These are phyloP conservation scores for Spilogale gracilis DNA, from an alignment of 2,113 vertebrate genomes.

Conservation along the genomic window DNA sequence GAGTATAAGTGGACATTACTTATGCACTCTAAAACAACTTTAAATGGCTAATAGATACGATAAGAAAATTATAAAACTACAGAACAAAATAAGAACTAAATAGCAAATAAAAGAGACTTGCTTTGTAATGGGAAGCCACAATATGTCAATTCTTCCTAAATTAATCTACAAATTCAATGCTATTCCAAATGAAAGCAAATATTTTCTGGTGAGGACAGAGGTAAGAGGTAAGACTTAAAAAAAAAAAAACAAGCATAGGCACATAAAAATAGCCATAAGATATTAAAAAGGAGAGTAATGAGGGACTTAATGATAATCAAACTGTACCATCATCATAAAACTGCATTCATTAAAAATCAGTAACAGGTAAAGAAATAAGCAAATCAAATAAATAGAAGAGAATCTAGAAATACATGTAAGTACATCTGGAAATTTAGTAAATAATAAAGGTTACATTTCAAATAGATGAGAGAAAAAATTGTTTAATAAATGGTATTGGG, in stretches of 20 bases:
- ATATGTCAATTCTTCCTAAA: constrained; percentile 1
- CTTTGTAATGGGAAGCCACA: neutral
- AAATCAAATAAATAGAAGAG: neutral
- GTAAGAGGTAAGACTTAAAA: neutral
- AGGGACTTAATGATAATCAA: neutral
- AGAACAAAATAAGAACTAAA: neutral
- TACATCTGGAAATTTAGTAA: neutral
- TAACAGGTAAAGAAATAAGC: neutral
- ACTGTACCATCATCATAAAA: neutral
- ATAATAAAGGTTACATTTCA: neutral
- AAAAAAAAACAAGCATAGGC: neutral
- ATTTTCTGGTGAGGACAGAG: neutral
- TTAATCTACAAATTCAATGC: neutral
- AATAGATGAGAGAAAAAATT: neutral
- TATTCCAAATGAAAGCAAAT: constrained; percentile 19
- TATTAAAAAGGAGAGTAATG: neutral
- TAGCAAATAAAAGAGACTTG: neutral
- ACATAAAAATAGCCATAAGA: constrained; percentile 31
- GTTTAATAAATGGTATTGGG: neutral
- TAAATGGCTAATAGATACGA: neutral
- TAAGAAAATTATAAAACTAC: neutral
- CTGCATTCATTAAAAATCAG: constrained; percentile 6
- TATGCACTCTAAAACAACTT: neutral
- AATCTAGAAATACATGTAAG: neutral
- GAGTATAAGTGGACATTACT: neutral